Percentiles rank a stretch among this genome's conserved stretches.
Evolutionary conservation across 2,113 vertebrate genomes (phyloP).

Genomic region (Thryonomys swinderianus): DNA sequence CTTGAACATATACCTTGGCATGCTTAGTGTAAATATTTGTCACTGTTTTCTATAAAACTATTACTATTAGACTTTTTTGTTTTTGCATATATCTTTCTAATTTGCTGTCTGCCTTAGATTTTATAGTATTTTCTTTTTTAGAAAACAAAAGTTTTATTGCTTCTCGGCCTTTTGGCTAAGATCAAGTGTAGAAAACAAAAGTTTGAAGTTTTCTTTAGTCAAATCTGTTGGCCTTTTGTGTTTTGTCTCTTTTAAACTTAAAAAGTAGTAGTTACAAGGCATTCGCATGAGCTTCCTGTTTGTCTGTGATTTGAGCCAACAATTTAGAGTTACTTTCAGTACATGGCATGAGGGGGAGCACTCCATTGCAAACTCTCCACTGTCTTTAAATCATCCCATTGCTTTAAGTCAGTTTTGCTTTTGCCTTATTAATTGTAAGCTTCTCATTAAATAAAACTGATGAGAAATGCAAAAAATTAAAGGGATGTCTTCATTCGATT

Average conservation of each 20-base stretch:
- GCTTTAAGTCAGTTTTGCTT: slow-evolving; percentile 47
- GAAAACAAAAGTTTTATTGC: background rate
- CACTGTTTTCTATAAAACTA: slow-evolving; percentile 40
- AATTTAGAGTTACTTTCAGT: background rate
- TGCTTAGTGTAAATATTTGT: slow-evolving; percentile 37
- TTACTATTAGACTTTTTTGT: slow-evolving; percentile 38
- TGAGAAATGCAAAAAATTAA: background rate
- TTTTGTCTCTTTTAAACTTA: slow-evolving; percentile 22
- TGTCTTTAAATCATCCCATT: slow-evolving; percentile 7
- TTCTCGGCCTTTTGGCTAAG: no score
- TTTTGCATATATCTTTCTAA: background rate
- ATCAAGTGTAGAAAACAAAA: no score
- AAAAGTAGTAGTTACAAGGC: background rate
- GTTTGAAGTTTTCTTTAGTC: slow-evolving; percentile 10
- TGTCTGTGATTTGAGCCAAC: background rate
- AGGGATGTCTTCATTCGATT: background rate
- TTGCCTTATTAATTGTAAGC: background rate
- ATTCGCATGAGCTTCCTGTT: background rate
- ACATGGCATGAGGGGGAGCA: background rate
- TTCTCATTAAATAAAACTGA: slow-evolving; percentile 56
- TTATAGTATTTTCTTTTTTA: background rate
- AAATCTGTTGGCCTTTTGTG: background rate
- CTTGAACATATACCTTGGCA: slow-evolving; percentile 30
- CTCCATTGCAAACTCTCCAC: background rate
- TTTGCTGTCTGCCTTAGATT: slow-evolving; percentile 56